phyloP scores from a whole-genome alignment of 2,797 vertebrate genomes.

The Peromyscus nudipes region DNA sequence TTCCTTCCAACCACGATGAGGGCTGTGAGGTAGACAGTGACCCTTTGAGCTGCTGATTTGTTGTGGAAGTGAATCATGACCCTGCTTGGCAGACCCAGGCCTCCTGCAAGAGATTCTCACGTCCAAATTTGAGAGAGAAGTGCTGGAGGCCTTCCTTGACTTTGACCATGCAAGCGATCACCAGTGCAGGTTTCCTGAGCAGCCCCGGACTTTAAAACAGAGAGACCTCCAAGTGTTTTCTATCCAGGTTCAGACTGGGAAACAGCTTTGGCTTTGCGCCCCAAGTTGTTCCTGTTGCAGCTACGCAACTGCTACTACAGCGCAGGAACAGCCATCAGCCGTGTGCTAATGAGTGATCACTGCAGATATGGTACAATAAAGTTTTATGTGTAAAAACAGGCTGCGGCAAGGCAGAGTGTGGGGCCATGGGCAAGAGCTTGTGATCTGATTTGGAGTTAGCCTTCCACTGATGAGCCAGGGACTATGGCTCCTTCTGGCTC shows the following conservation, averaged over 20 bases:
- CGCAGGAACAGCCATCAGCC: not conserved
- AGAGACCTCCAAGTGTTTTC: not conserved
- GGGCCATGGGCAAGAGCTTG: not conserved
- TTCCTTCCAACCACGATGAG: fast-evolving
- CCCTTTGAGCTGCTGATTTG: not conserved
- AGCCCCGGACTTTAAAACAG: not conserved
- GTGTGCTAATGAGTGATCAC: not conserved
- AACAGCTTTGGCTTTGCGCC: not conserved
- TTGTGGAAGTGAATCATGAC: not conserved
- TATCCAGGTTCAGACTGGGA: not conserved
- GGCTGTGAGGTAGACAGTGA: fast-evolving
- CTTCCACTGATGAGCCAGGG: not conserved
- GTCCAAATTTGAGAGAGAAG: not conserved
- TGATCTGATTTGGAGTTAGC: not conserved
- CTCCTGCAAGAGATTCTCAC: not conserved
- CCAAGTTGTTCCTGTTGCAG: not conserved
- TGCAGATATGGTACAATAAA: not conserved
- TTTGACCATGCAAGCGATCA: not conserved
- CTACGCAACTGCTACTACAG: not conserved
- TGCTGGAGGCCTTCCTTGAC: not conserved
- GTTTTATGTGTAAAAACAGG: conserved; percentile 7
- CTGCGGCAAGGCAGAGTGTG: not conserved
- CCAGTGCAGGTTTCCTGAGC: not conserved
- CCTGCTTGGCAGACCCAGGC: not conserved
- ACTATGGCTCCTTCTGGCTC: not conserved